phyloP scores from a whole-genome alignment of 2,888 invertebrate species.

The Microctonus aethiopoides region DNA sequence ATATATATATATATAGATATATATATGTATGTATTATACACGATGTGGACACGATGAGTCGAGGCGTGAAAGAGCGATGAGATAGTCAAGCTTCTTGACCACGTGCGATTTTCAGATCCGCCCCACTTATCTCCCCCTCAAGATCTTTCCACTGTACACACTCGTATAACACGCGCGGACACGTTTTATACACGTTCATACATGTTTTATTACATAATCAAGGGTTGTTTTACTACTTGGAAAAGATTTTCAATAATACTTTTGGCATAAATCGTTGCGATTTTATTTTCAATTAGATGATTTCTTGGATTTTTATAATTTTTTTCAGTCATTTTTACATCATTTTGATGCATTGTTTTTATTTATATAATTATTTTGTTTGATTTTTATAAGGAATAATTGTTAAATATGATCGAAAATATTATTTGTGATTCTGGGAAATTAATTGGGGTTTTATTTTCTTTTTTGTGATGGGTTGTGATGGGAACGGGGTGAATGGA shows the following conservation, averaged over 20 bases:
- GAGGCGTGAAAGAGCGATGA: conserved; percentile 56
- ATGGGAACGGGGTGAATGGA: neutral
- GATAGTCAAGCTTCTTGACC: conserved; percentile 61
- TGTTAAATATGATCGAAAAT: too few relatives aligned
- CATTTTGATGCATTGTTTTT: too few relatives aligned
- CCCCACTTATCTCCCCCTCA: conserved; percentile 25
- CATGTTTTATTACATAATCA: conserved; percentile 9
- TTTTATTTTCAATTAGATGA: neutral
- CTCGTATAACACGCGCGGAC: neutral
- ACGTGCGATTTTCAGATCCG: conserved; percentile 32
- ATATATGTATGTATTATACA: conserved; percentile 9
- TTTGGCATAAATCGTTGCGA: neutral
- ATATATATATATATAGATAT: neutral
- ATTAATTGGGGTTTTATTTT: neutral
- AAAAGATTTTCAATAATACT: neutral
- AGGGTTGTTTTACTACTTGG: neutral
- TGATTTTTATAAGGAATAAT: too few relatives aligned
- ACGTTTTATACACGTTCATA: neutral
- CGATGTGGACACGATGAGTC: conserved; percentile 34
- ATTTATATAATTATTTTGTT: too few relatives aligned
- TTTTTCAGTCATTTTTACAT: too few relatives aligned
- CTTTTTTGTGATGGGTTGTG: neutral
- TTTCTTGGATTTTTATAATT: too few relatives aligned
- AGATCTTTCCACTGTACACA: conserved; percentile 27
- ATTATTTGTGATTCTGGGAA: too few relatives aligned